A percentile compares a stretch with the other conserved stretches of the same genome.
These are phyloP conservation scores for Oreochromis spilurus DNA, from an alignment of 2,113 vertebrate genomes.

Conservation along the genomic window DNA sequence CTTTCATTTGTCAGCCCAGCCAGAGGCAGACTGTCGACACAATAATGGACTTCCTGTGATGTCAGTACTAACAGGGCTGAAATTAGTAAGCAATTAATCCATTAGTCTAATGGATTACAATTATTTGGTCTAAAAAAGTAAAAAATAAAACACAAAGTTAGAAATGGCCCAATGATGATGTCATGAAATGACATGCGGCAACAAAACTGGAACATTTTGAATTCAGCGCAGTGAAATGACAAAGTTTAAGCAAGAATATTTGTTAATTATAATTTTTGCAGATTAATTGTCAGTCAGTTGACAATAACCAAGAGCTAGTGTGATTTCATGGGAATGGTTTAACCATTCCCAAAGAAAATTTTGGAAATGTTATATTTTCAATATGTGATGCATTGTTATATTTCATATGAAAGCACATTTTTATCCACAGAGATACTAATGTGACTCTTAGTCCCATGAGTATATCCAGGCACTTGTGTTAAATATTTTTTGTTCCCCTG, in stretches of 20 bases:
- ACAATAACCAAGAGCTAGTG: not conserved
- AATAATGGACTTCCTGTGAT: not conserved
- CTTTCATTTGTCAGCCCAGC: no score
- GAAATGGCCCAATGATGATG: not conserved
- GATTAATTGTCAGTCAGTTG: not conserved
- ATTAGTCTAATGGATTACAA: not conserved
- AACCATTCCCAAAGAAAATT: not conserved
- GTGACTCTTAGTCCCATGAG: not conserved
- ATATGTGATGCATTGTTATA: not conserved
- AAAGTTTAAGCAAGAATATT: no score
- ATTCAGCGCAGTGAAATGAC: no score
- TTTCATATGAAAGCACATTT: not conserved
- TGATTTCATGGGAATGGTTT: not conserved
- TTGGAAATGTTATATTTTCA: not conserved
- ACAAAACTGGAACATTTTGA: no score
- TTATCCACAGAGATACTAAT: not conserved
- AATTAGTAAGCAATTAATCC: not conserved
- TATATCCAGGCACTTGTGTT: not conserved
- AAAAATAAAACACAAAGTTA: not conserved
- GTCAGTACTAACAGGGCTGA: not conserved
- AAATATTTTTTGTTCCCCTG: not conserved
- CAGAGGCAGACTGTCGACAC: not conserved
- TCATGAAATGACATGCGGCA: no score
- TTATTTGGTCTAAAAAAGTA: no score
- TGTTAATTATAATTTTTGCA: not conserved